These are phyloP conservation scores for Polydrusus pterygomalis DNA, from an alignment of 2,888 invertebrate species.

Conservation along the genomic window DNA sequence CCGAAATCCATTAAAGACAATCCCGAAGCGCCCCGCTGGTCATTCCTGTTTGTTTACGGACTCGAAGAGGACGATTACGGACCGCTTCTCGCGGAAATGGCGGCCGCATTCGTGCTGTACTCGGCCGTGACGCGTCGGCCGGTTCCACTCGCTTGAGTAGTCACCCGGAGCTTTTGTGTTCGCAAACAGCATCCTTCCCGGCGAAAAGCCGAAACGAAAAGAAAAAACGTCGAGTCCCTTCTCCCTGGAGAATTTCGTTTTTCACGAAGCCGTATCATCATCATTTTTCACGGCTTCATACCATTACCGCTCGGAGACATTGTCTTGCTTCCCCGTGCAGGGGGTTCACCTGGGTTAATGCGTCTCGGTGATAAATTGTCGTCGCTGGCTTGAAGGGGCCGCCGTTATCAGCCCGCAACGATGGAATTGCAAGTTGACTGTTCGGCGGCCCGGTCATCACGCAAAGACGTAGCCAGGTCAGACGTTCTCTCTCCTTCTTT, in stretches of 20 bases:
- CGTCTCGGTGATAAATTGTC: constrained; percentile 72
- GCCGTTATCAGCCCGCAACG: constrained; percentile 70
- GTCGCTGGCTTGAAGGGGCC: constrained; percentile 64
- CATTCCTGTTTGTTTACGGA: constrained; percentile 71
- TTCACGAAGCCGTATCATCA: constrained; percentile 70
- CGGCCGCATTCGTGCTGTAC: constrained; percentile 30
- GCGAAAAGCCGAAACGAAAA: constrained; percentile 44
- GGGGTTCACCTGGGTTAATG: constrained; percentile 72
- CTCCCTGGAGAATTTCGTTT: constrained; percentile 67
- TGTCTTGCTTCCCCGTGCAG: constrained; percentile 66
- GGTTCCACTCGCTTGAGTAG: constrained; percentile 68
- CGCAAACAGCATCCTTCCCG: constrained; percentile 51
- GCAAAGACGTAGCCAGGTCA: constrained; percentile 48
- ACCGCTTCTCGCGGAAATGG: constrained; percentile 34
- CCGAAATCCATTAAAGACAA: constrained; percentile 64
- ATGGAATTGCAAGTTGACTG: constrained; percentile 65
- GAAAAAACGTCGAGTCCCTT: constrained; percentile 46
- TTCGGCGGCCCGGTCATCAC: constrained; percentile 53
- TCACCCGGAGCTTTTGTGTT: constrained; percentile 50
- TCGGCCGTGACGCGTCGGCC: constrained; percentile 53
- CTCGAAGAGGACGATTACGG: constrained; percentile 71
- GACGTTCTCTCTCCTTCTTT: constrained; percentile 50
- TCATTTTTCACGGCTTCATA: constrained; percentile 71
- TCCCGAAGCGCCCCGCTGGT: constrained; percentile 70
- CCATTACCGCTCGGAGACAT: constrained; percentile 71